Evolutionary conservation across 1,140 invertebrate species (phyloP), one percentile per base, ranked within the genome.

Genomic region (Streblospio benedicti): DNA sequence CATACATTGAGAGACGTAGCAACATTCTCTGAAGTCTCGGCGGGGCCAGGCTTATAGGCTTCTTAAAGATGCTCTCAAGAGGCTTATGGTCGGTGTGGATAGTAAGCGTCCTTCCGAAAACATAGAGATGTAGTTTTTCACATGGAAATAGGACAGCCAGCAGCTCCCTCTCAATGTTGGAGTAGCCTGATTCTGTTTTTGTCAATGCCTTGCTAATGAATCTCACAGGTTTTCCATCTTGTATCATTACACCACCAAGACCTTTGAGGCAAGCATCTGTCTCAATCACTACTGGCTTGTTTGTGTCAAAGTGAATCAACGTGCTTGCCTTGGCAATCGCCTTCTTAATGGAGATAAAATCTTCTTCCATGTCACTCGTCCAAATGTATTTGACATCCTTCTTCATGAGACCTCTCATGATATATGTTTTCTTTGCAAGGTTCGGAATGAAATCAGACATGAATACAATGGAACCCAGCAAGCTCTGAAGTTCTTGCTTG

Each of bases 131-230:
- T 32, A 56, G 43, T 35, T 38, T 32, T 30, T 43, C 32, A 9
- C 38, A 23, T 18, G 32, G 32, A 38, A 56, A 82, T 3, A 81
- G 68, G 41, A 81, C 77, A 4, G 79, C 76, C 2, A 80, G 65
- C 4, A 77, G 68, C 64, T 82, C 79, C 57, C 75, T 72, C 52
- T 82, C 77, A 2, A 81, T 73, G 63, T 81, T 74, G 16, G 69
- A 71, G 59, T 80, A 81, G 41, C 79, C 79, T 35, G 66, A n/a
- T 66, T 82, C 75, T 44, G 71, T 66, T 9, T 52, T 4, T 4
- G 72, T 76, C 9, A 81, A 62, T 12, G 73, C 68, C 38, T 75
- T 62, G 3, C 76, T 81, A 4, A 76, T 76, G 61, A 70, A 81
- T 12, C 74, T 71, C 4, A 82, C 68, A 1, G 74, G 74, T 66